These are phyloP conservation scores for Lasiurus cinereus DNA, from an alignment of 2,113 vertebrate genomes.

Conservation along the genomic window DNA sequence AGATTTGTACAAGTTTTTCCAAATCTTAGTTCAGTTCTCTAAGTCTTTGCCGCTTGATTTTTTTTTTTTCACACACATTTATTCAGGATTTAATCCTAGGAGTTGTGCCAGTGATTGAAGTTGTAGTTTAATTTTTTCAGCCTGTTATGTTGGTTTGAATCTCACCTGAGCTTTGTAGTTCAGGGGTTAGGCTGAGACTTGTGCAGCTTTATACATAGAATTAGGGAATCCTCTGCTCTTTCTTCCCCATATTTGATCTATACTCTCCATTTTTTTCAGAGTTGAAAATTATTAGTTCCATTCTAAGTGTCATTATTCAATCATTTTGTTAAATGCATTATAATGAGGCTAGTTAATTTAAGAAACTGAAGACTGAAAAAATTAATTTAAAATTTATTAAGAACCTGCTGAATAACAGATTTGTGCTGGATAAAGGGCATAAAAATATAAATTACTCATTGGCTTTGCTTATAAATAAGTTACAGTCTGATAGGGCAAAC, in stretches of 20 bases:
- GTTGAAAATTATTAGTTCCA: conserved; percentile 91
- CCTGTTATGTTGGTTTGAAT: not conserved
- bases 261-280: conserved; percentile 73
- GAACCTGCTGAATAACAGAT: not conserved
- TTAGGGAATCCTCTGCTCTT: not conserved
- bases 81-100: conserved; percentile 1
- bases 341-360: conserved; percentile 77
- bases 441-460: not conserved
- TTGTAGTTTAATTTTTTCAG: not conserved
- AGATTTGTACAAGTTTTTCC: conserved; percentile 10
- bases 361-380: not conserved
- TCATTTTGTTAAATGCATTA: conserved; percentile 86
- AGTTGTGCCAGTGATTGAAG: not conserved
- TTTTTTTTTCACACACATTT: not conserved
- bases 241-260: not conserved
- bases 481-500: not conserved
- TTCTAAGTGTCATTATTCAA: conserved; percentile 82
- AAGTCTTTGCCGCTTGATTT: not conserved
- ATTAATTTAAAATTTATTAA: conserved; percentile 19
- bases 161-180: not conserved
- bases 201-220: not conserved
- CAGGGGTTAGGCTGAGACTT: not conserved
- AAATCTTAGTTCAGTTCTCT: not conserved
- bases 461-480: not conserved
- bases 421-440: not conserved